Evolutionary conservation across 2,113 vertebrate species (phyloP).

Genomic region (Oryzias javanicus): DNA sequence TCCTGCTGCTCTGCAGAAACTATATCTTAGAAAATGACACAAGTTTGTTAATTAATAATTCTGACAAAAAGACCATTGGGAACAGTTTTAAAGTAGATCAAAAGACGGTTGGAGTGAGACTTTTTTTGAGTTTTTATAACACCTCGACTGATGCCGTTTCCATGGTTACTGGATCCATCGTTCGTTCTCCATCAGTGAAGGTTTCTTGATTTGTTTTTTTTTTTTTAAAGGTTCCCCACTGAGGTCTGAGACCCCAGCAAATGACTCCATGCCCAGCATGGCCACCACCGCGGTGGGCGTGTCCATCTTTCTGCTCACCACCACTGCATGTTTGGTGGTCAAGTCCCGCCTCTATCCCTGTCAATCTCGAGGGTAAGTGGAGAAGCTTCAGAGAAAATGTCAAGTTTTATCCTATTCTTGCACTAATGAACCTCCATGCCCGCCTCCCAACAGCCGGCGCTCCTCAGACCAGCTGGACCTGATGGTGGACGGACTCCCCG

Average conservation of each 20-base stretch:
- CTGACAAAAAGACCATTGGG: too few species aligned
- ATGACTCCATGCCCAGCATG: slow-evolving; percentile 65
- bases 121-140: too few species aligned
- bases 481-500: slow-evolving; percentile 66
- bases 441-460: slow-evolving; percentile 54
- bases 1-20: too few species aligned
- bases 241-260: slow-evolving; percentile 29
- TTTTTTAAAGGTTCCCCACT: slow-evolving; percentile 39
- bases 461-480: slow-evolving; percentile 79
- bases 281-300: slow-evolving; percentile 75
- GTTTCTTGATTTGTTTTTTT: neutral
- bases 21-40: too few species aligned
- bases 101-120: too few species aligned
- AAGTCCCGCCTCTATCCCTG: slow-evolving; percentile 75
- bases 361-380: slow-evolving; percentile 62
- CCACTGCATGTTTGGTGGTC: slow-evolving; percentile 75
- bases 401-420: neutral
- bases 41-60: too few species aligned
- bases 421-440: neutral
- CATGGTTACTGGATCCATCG: too few species aligned
- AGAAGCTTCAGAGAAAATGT: neutral
- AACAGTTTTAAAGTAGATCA: too few species aligned
- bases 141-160: too few species aligned
- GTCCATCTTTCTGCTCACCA: slow-evolving; percentile 78
- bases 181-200: neutral